A percentile compares a stretch with the other conserved stretches of the same genome.
Evolutionary conservation across 2,797 vertebrate species (phyloP).

Genomic region (Zenarchopterus dispar): DNA sequence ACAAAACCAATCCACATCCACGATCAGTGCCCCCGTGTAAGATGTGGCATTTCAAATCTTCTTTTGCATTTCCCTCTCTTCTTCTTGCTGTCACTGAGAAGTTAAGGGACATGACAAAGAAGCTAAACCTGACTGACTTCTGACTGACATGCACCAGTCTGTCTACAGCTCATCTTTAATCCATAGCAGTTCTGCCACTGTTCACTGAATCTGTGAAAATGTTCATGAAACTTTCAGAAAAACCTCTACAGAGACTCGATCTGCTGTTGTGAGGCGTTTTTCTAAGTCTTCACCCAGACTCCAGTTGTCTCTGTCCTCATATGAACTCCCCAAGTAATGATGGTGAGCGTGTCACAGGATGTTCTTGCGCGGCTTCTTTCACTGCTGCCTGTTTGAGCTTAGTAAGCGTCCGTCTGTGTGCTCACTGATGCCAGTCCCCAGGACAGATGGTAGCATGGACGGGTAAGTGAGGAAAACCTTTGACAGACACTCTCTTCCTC

Average conservation of each 20-base stretch:
- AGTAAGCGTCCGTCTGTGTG: slow-evolving; percentile 72
- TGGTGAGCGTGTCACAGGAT: slow-evolving; percentile 57
- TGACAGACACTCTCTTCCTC: slow-evolving; percentile 18
- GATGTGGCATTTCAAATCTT: no score
- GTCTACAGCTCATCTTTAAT: background rate
- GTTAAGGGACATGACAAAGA: no score
- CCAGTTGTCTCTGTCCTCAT: slow-evolving; percentile 55
- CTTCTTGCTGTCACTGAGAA: no score
- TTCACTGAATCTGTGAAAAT: slow-evolving; percentile 5
- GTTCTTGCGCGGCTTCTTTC: slow-evolving; percentile 69
- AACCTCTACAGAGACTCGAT: background rate
- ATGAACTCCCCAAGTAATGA: slow-evolving; percentile 49
- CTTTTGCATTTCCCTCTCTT: no score
- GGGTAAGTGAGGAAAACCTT: slow-evolving; percentile 62
- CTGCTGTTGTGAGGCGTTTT: slow-evolving; percentile 26
- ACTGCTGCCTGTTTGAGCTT: slow-evolving; percentile 71
- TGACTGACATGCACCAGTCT: background rate
- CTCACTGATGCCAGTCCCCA: slow-evolving; percentile 67
- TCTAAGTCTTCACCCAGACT: slow-evolving; percentile 39
- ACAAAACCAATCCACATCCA: no score
- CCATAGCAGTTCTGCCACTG: background rate
- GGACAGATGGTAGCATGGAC: slow-evolving; percentile 74
- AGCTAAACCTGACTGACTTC: no score
- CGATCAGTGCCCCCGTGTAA: no score
- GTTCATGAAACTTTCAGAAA: background rate